Evolutionary conservation across 30 jellyfish, hydroid and myxozoan species (phyloP).

Genomic region (Morbakka virulenta): DNA sequence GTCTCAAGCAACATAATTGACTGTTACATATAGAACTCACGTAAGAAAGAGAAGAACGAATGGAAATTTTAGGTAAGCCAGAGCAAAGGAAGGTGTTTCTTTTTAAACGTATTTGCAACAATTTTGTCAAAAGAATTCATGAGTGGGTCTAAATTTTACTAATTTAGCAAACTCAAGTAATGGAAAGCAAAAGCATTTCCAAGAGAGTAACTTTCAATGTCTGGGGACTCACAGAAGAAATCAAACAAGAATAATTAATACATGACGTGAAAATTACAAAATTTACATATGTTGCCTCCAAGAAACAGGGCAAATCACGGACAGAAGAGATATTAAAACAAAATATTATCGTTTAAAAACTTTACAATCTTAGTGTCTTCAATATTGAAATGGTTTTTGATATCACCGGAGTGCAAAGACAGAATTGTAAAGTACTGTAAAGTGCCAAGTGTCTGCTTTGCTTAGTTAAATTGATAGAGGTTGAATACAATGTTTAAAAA

Average conservation of each 20-base stretch:
- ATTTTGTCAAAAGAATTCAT: background rate
- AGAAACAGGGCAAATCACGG: background rate
- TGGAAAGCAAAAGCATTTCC: background rate
- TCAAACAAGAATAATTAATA: slow-evolving; percentile 14
- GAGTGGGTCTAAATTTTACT: slow-evolving; percentile 5
- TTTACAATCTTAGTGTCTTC: slow-evolving; percentile 1
- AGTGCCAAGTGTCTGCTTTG: slow-evolving; percentile 18
- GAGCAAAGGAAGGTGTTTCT: background rate
- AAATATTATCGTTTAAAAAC: background rate
- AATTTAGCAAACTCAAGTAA: background rate
- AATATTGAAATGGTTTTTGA: slow-evolving; percentile 5
- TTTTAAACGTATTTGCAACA: background rate
- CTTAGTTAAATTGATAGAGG: too few species aligned
- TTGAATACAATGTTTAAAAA: slow-evolving; percentile 11
- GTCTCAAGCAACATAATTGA: too few species aligned
- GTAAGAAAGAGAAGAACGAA: background rate
- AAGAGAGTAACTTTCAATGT: slow-evolving; percentile 19
- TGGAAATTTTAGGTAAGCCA: background rate
- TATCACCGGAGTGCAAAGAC: slow-evolving; percentile 18
- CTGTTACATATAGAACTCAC: background rate
- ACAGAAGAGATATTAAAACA: background rate
- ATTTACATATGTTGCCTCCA: background rate
- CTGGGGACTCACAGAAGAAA: slow-evolving; percentile 2
- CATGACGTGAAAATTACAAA: background rate
- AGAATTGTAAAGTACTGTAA: slow-evolving; percentile 20